Evolutionary conservation across 2,888 invertebrate species (phyloP).

Genomic region (Cotesia congregata): DNA sequence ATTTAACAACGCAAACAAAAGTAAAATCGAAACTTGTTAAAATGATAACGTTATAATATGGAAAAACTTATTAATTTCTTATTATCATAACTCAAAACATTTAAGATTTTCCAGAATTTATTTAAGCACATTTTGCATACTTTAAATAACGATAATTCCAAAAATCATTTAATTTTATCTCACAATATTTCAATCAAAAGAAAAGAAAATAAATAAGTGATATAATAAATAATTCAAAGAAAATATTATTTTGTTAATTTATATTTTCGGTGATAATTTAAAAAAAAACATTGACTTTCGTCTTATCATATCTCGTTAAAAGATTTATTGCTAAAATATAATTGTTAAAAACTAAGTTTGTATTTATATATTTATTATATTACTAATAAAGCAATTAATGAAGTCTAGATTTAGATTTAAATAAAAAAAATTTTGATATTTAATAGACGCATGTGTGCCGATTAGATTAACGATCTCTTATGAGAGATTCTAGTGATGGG

Average conservation of each 20-base stretch:
- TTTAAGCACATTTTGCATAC: too few relatives aligned
- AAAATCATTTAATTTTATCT: not conserved
- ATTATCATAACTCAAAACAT: too few relatives aligned
- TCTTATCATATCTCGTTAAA: not conserved
- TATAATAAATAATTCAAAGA: not conserved
- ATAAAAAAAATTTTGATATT: not conserved
- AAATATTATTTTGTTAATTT: not conserved
- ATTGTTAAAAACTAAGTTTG: not conserved
- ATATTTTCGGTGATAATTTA: not conserved
- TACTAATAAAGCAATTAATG: not conserved
- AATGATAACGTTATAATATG: too few relatives aligned
- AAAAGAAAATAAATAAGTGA: not conserved
- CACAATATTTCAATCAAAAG: not conserved
- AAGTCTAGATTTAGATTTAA: not conserved
- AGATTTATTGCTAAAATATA: not conserved
- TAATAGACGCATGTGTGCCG: not conserved
- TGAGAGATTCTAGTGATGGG: not conserved
- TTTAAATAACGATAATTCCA: too few relatives aligned
- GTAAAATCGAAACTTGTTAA: too few relatives aligned
- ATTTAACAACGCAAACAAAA: too few relatives aligned
- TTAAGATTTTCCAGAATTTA: too few relatives aligned
- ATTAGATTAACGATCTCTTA: constrained; percentile 10
- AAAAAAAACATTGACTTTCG: not conserved
- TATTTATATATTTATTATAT: not conserved
- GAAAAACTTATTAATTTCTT: too few relatives aligned